Base-by-base conservation (phyloP, 2,113 vertebrate genomes). In the Oncorhynchus clarkii region DNA sequence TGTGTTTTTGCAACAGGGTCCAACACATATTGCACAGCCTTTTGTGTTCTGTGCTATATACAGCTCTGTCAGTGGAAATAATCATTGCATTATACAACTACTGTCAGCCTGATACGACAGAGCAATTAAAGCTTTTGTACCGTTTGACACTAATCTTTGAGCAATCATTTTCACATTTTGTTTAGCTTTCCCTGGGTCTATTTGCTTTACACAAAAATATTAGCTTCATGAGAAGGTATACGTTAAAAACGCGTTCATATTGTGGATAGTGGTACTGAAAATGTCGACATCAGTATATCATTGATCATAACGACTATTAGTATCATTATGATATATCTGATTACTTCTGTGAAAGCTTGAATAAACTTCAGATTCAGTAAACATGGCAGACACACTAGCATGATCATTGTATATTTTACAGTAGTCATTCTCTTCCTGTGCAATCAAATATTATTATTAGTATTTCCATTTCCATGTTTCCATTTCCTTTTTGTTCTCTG, bases 281-380 rank as follows among this genome's bases (percentile, higher is more conserved):
- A 87, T 88, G 88, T 89, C 85, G 80, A 80, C 78, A 73, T 86
- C 84, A 85, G 84, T 89, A 45, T 39, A 88, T 89, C 86, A 88
- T 82, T 67, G 70, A 86, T 83, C 71, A 74, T 74, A 86, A 77
- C 2, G 9, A 45, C 74, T 86, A 89, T 85, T 84, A 91, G 74
- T 83, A 83, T 85, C 85, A 84, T 87, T 78, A 84, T 90, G 89
- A 85, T 88, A 77, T 77, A 90, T 88, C 75, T 84, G 88, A 86
- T 45, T 45, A 45, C 39, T 45, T 45, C 87, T 87, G 87, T 91
- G 84, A 91, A 86, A 83, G 72, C 79, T 71, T 88, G 78, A 93
- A 92, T 92, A 90, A 90, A 91, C 70, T 82, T 85, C 79, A 74
- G 76, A 89, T 82, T 79, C 86, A 83, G 75, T 82, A 75, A 77